Percentiles rank a stretch among this genome's conserved stretches.
These are phyloP conservation scores for Microplitis manilae DNA, from an alignment of 2,888 invertebrate genomes.

Conservation along the genomic window DNA sequence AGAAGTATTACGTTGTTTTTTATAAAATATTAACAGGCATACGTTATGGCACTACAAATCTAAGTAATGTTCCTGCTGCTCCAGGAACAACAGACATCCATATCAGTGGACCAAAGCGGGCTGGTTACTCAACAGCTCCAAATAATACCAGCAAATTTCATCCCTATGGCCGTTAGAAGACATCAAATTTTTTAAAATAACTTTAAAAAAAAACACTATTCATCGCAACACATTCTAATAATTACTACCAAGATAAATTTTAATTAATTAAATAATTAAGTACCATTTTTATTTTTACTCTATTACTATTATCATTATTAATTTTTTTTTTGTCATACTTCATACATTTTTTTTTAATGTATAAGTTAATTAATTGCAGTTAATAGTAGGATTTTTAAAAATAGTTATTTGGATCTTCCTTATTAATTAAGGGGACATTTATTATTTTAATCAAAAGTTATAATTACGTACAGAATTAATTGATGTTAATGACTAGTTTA, in stretches of 20 bases:
- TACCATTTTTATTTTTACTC: neutral
- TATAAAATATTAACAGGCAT: constrained; percentile 65
- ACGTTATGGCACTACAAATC: constrained; percentile 61
- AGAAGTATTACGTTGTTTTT: constrained; percentile 60
- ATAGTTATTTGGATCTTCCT: too few species aligned
- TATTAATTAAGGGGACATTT: too few species aligned
- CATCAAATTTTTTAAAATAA: neutral
- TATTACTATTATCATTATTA: neutral
- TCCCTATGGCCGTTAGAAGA: constrained; percentile 65
- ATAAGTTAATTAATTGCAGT: neutral
- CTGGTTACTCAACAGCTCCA: constrained; percentile 61
- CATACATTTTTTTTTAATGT: neutral
- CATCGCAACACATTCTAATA: neutral
- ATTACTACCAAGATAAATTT: neutral
- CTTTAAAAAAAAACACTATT: neutral
- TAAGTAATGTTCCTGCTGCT: constrained; percentile 60
- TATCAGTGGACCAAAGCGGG: constrained; percentile 62
- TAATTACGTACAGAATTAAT: neutral
- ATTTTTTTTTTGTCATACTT: neutral
- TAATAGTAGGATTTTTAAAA: neutral
- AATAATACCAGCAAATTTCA: constrained; percentile 65
- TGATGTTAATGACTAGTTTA: neutral
- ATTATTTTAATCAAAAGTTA: too few species aligned
- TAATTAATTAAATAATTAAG: neutral
- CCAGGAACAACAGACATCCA: constrained; percentile 63